Evolutionary conservation across 2,797 vertebrate genomes (phyloP), one percentile per base, ranked within the genome.

Genomic region (Anguilla pacifica): DNA sequence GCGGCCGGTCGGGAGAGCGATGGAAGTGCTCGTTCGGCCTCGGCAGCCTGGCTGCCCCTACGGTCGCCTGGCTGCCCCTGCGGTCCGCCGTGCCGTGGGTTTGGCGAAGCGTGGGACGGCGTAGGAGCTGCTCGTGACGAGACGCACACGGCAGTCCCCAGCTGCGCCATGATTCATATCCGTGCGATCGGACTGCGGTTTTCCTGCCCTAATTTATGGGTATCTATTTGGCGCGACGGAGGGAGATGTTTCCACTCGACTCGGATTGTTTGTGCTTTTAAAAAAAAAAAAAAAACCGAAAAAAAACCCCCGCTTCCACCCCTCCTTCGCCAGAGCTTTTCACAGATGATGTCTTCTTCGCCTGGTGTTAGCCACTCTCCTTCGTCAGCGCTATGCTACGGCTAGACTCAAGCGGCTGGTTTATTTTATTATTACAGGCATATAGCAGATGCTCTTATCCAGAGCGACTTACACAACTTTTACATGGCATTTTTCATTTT

Each of bases 111-210:
- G 74, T 9, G 15, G 28, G 2, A 28, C 2, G 15, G 43, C 46
- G 77, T 25, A 81, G 43, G 77, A 49, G 43, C 39, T 25, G 77
- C 72, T 15, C 28, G 22, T 77, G 15, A 77, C 15, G 77, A 49
- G 25, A 46, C 39, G 7, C 77, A 49, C 17, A 11, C 39, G 49
- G 9, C 49, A 4, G 49, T 81, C 43, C 35, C 77, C 77, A 81
- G 77, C 77, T 81, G 77, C 11, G 1, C n/a, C 19, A 0, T 81
- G 77, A 81, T 81, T 81, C 77, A 81, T 81, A 51, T 81, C 77
- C 22, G 13, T 6, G 43, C 39, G 1, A 25, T 81, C 77, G 49
- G 77, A 22, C 43, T 49, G 74, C 13, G 74, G 74, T 35, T 39
- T 19, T 81, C 22, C 43, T 1, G 22, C 15, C 39, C 25, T 81